Percentiles rank a stretch among this genome's conserved stretches.
Conservation (phyloP, 2,797 vertebrate species). For the Tokudaia tokunoshimensis region DNA sequence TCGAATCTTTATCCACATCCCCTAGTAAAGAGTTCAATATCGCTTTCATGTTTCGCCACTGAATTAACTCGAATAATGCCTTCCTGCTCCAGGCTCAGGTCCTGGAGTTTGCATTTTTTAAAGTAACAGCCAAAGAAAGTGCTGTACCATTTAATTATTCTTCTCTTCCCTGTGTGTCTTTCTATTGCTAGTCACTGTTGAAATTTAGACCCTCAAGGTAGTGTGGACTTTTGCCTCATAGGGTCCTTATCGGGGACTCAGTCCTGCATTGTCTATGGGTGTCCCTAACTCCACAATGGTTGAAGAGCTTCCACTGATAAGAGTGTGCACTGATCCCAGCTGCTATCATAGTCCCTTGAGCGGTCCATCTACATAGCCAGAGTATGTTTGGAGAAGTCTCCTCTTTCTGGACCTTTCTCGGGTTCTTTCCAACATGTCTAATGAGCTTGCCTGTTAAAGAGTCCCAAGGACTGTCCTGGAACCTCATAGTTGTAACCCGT, state of each 20-base stretch:
- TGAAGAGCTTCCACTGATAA: neutral
- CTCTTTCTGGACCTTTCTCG: neutral
- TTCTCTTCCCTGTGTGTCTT: accelerated
- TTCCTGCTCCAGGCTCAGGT: neutral
- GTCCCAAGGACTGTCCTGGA: neutral
- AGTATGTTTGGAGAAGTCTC: neutral
- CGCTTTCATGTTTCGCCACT: neutral
- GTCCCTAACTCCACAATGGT: neutral
- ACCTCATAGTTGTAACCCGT: neutral
- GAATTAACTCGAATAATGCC: neutral
- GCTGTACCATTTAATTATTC: neutral
- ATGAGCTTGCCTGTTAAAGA: neutral
- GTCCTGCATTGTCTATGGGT: accelerated
- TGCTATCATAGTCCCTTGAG: neutral
- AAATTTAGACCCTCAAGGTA: neutral
- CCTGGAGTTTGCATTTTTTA: neutral
- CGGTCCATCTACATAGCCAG: neutral
- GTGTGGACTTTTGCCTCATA: neutral
- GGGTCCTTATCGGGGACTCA: neutral
- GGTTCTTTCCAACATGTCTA: neutral
- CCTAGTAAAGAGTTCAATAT: neutral
- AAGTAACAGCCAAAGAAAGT: neutral
- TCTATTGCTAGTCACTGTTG: neutral
- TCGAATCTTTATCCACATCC: neutral
- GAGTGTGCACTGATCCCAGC: neutral